Base-by-base conservation (phyloP, 2,113 vertebrate species). In the Callorhinus ursinus region DNA sequence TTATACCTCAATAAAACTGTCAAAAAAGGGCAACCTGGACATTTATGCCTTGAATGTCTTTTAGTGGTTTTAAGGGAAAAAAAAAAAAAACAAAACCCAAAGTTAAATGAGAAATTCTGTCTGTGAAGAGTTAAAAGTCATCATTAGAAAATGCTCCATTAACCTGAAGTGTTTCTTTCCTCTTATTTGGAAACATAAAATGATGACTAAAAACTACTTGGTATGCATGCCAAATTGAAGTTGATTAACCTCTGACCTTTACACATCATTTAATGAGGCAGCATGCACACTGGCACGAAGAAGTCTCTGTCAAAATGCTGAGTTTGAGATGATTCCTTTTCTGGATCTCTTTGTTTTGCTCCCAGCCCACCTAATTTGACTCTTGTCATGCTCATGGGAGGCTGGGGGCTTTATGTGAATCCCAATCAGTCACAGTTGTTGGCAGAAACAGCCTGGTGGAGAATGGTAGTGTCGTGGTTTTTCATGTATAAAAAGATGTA, bases 181-280 rank as follows among this genome's bases (percentile, higher is more conserved):
- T 86, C 42, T 97, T 93, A 88, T 94, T 96, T 95, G 88, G 87
- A 97, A 91, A 97, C 85, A 71, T 61, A 96, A 97, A 97, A 97
- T 89, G 76, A 98, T 63, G 63, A 88, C n/a, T 96, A 96, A 97
- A 98, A 97, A 46, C 11, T 21, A 82, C 36, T 97, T 69, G 67
- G 16, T 95, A 87, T 96, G 94, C 51, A 49, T 71, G 89, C 77
- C 92, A 97, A 98, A 97, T 80, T 94, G 95, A 96, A 97, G 89
- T 71, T 98, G 98, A 93, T 82, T 95, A 97, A 97, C 81, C 90
- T 98, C 79, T 97, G 91, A 95, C 93, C 74, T 57, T 94, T 77
- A 82, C 88, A 83, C 26, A 84, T 88, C 81, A 76, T 93, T 96
- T 94, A 81, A 96, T 86, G 90, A 98, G 69, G 42, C 51, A 90